phyloP scores from a whole-genome alignment of 2,113 vertebrate species.

The Lagenorhynchus albirostris region DNA sequence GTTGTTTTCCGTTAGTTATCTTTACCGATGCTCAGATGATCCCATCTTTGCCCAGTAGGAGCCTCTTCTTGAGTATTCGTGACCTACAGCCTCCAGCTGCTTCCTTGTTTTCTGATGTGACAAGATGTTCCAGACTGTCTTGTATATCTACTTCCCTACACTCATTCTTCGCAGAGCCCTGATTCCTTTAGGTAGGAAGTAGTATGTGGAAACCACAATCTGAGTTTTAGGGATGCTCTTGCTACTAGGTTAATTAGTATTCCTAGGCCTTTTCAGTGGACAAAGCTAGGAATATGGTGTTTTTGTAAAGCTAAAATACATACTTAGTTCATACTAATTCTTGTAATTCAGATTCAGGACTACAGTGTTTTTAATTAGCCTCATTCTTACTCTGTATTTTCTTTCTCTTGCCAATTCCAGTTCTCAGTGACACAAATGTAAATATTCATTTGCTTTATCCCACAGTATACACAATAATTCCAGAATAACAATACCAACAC shows the following conservation, averaged over 20 bases:
- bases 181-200: background rate
- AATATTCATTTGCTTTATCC: background rate
- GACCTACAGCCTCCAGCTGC: background rate
- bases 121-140: background rate
- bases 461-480: background rate
- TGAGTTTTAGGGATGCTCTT: background rate
- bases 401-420: background rate
- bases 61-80: background rate
- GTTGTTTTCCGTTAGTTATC: background rate
- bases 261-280: background rate
- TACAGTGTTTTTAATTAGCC: background rate
- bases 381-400: background rate
- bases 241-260: background rate
- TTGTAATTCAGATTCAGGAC: background rate
- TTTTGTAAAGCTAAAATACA: background rate
- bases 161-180: background rate
- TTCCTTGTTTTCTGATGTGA: background rate
- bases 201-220: background rate
- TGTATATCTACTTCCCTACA: too few species aligned
- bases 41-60: background rate
- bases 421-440: background rate
- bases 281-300: background rate
- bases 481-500: background rate
- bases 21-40: background rate
- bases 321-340: background rate